Evolutionary conservation across 92 coral and sea anemone species (phyloP).

Genomic region (Pocillopora grandis): DNA sequence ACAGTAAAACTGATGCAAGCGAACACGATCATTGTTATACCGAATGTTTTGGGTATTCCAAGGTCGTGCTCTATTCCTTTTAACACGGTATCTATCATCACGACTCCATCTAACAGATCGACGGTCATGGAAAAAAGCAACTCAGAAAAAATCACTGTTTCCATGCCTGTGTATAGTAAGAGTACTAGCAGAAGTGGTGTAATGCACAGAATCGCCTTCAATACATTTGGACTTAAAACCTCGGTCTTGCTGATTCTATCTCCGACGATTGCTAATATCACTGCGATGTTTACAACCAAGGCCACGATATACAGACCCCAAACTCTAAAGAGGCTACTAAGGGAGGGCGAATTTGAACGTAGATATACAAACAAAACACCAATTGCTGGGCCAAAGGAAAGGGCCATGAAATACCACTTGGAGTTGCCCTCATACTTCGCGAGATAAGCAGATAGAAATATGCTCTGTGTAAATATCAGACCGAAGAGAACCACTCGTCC

Average conservation of each 20-base stretch:
- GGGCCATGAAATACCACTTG: neutral
- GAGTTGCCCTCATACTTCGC: neutral
- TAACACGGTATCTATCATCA: too few species aligned
- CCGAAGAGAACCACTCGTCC: neutral
- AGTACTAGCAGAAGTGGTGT: constrained; percentile 7
- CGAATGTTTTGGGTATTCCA: too few species aligned
- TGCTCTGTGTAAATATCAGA: neutral
- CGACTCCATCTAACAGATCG: constrained; percentile 38
- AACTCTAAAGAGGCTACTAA: neutral
- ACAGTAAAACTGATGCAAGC: constrained; percentile 36
- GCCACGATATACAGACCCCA: neutral
- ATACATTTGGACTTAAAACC: neutral
- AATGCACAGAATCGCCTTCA: constrained; percentile 1
- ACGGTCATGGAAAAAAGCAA: constrained; percentile 32
- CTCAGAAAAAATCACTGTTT: constrained; percentile 32
- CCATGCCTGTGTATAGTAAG: neutral
- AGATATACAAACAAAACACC: neutral
- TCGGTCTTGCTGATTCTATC: neutral
- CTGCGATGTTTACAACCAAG: neutral
- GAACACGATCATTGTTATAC: neutral
- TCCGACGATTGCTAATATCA: neutral
- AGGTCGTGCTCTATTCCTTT: too few species aligned
- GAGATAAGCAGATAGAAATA: neutral
- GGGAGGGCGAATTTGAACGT: too few species aligned
- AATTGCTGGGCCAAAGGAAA: neutral